Base-by-base conservation (phyloP, 2,888 invertebrate species). In the Apamea epomidion region DNA sequence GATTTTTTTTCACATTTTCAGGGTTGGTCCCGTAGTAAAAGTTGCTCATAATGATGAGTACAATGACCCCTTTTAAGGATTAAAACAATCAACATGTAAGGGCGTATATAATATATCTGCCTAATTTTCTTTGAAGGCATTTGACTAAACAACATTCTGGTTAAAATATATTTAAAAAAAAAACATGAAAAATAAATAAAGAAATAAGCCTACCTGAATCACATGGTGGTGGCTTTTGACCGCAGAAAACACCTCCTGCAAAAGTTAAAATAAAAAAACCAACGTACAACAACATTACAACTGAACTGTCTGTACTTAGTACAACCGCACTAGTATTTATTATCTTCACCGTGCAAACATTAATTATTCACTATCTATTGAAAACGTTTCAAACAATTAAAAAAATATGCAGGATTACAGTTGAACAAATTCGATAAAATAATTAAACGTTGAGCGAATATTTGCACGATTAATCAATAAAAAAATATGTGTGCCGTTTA, bases 231-330 rank as follows among this genome's bases (percentile, higher is more conserved):
- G 64, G 12, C 3, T 12, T 54, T 0, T 21, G 0, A 25, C 21
- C 6, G 6, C 74, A 58, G 0, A 79, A 75, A 68, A 79, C 72
- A 51, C 72, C 69, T 32, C 81, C 77, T 29, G 67, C 16, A 25
- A 81, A 77, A n/a, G 45, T 69, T 29, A 89, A 71, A 54, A 90
- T 68, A 74, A 82, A 48, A 32, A 90, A 62, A 25, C 65, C 54
- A 32, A 74, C n/a, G 60, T 72, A 37, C 69, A 79, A 65, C 76
- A 82, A 84, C 89, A 89, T 89, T n/a, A 21, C 70, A 67, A 45
- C 12, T 29, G n/a, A 48, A 69, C 76, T 82, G 74, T 51, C 37
- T 74, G 32, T 25, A 51, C 10, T 74, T 51, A 3, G 14, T 51
- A 29, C 12, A 42, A 74, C 62, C 64, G 21, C 64, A 37, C 45